Conservation (phyloP, 2,797 vertebrate species). For the Jordanella pulchra region DNA sequence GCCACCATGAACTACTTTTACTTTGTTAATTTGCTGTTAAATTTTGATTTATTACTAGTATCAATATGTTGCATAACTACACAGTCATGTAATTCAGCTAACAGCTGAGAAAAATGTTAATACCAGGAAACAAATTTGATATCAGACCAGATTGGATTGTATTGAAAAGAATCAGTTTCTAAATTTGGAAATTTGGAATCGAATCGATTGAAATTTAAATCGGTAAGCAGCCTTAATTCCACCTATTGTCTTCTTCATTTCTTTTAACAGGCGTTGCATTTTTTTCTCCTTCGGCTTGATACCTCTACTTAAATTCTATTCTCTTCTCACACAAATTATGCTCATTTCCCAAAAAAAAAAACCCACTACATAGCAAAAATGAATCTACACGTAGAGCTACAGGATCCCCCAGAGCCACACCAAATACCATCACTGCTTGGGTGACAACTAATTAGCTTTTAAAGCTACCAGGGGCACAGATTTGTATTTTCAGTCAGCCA, state of each 20-base stretch:
- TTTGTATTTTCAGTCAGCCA: constrained; percentile 40
- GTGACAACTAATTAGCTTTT: constrained; percentile 35
- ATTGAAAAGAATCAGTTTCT: too few relatives aligned
- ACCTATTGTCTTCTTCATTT: background rate
- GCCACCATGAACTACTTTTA: too few relatives aligned
- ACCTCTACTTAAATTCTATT: background rate
- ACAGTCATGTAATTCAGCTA: too few relatives aligned
- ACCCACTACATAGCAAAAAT: background rate
- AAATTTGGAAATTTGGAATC: too few relatives aligned
- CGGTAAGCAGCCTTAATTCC: too few relatives aligned
- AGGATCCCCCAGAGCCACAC: constrained; percentile 8
- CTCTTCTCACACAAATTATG: background rate
- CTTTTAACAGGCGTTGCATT: background rate
- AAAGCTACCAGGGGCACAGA: constrained; percentile 43
- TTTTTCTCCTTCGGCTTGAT: background rate
- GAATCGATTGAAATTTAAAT: too few relatives aligned
- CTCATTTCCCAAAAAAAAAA: background rate
- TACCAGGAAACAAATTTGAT: too few relatives aligned
- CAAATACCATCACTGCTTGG: constrained; percentile 49
- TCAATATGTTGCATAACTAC: too few relatives aligned
- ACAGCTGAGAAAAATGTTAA: too few relatives aligned
- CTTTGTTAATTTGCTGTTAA: too few relatives aligned
- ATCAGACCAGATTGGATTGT: too few relatives aligned
- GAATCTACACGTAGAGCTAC: background rate
- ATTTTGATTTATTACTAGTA: too few relatives aligned